phyloP scores from a whole-genome alignment of 2,888 invertebrate species.

The Metalampra italica region DNA sequence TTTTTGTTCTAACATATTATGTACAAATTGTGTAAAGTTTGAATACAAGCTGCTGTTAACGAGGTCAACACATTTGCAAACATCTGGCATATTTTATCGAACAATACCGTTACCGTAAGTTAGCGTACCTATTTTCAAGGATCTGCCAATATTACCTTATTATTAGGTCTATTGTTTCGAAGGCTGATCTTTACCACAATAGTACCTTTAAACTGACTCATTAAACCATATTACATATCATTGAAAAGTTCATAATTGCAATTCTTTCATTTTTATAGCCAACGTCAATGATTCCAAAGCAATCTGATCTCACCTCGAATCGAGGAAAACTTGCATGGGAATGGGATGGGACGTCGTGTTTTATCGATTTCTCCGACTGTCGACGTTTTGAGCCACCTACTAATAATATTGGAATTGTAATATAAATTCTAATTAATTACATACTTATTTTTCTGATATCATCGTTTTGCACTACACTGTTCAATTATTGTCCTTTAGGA shows the following conservation, averaged over 20 bases:
- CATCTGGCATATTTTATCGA: not conserved
- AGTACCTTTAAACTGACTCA: not conserved
- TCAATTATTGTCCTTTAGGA: too few species aligned
- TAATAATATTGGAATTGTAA: too few species aligned
- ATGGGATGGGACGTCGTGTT: too few species aligned
- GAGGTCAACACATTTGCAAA: slow-evolving; percentile 1
- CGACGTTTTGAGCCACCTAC: too few species aligned
- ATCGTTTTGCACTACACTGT: too few species aligned
- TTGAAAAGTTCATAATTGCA: too few species aligned
- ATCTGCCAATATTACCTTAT: too few species aligned
- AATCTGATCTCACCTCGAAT: slow-evolving; percentile 3
- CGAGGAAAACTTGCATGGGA: not conserved
- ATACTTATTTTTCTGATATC: too few species aligned
- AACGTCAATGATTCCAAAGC: not conserved
- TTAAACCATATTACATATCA: too few species aligned
- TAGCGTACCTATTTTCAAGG: not conserved
- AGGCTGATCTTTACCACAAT: not conserved
- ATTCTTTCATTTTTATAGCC: not conserved
- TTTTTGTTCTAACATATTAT: not conserved
- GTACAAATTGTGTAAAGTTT: not conserved
- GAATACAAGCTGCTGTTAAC: not conserved
- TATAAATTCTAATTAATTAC: too few species aligned
- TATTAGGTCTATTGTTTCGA: not conserved
- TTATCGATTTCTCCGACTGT: too few species aligned
- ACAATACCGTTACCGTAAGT: slow-evolving; percentile 1